Conservation (phyloP, 2,113 vertebrate species). For the Rhadina sibilatrix region DNA sequence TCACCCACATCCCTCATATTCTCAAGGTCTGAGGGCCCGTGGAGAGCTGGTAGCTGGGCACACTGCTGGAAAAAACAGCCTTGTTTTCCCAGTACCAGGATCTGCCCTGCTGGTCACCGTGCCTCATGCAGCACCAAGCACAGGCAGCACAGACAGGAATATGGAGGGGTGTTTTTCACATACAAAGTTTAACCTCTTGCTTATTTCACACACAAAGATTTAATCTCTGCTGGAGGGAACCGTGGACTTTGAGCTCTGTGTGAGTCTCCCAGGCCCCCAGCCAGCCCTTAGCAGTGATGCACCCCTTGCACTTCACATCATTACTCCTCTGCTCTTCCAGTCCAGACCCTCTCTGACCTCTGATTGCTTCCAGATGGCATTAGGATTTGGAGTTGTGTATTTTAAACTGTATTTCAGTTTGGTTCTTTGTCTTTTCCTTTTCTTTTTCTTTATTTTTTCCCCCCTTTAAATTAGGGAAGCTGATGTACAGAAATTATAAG, state of each 20-base stretch:
- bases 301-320: not conserved
- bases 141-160: fast-evolving
- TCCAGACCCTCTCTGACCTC: not conserved
- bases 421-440: not conserved
- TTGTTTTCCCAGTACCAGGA: not conserved
- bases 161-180: not conserved
- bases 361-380: not conserved
- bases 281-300: fast-evolving
- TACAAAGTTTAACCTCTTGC: not conserved
- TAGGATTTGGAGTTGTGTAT: not conserved
- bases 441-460: not conserved
- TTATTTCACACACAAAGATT: not conserved
- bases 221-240: not conserved
- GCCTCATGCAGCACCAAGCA: not conserved
- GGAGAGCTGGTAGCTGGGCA: not conserved
- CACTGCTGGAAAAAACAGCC: fast-evolving
- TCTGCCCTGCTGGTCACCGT: fast-evolving
- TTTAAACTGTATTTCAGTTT: not conserved
- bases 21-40: not conserved
- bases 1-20: not conserved
- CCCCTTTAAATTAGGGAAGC: not conserved
- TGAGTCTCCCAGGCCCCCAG: not conserved
- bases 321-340: not conserved
- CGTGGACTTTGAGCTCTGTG: not conserved
- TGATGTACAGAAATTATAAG: not conserved